Percentiles rank a stretch among this genome's conserved stretches.
Evolutionary conservation across 2,113 vertebrate genomes (phyloP).

Genomic region (Ceyx melanurus): DNA sequence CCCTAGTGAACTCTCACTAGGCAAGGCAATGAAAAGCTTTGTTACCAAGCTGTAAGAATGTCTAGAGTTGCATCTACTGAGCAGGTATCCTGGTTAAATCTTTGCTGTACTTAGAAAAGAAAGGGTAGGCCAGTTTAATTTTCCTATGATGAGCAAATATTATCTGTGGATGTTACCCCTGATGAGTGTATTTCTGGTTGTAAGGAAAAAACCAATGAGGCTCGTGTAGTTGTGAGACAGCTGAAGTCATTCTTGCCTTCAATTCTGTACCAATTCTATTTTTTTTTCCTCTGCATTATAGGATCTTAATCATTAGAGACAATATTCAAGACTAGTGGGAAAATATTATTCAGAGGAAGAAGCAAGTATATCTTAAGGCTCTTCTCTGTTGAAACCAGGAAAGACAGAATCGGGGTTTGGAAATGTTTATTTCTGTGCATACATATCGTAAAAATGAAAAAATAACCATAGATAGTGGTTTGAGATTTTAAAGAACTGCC

Average conservation of each 20-base stretch:
- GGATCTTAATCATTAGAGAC: background rate
- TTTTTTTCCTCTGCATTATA: background rate
- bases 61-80: background rate
- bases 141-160: background rate
- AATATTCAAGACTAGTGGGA: background rate
- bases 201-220: constrained; percentile 2
- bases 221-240: background rate
- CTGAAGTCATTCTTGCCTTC: background rate
- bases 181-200: background rate
- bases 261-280: background rate
- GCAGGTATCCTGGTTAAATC: background rate
- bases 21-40: background rate
- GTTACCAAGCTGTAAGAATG: background rate
- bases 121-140: background rate
- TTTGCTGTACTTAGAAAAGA: background rate
- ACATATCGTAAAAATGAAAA: background rate
- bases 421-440: background rate
- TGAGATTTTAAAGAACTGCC: background rate
- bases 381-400: background rate
- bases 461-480: background rate
- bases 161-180: background rate
- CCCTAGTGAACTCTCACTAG: accelerated
- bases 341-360: background rate
- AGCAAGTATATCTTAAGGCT: background rate
- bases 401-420: background rate